Evolutionary conservation across 2,888 invertebrate species (phyloP), one percentile per base, ranked within the genome.

Genomic region (Drosophila formosana): DNA sequence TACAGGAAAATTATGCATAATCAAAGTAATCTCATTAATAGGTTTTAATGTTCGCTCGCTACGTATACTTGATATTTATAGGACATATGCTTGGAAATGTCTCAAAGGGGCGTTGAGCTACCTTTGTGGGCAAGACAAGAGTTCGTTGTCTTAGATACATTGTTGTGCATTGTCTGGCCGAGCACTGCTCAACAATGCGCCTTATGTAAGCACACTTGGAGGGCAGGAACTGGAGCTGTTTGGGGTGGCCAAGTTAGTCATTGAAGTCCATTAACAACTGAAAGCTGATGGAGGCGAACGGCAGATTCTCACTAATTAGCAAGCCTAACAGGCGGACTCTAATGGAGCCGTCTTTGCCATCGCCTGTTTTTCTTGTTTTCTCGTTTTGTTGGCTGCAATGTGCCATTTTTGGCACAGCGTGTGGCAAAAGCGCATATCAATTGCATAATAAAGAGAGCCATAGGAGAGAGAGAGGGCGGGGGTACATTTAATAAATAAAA

Each of bases 341-440:
- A 83, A 83, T 83, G 85, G 85, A 84, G 75, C 71, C 85, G 66
- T 67, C 57, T 34, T 50, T 53, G 41, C 8, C 45, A 34, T 55
- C 55, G 6, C 45, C 11, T 25, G 34, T 37, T 26, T 37, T 6
- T 32, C 13, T 43, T 51, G 4, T n/a, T 37, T 37, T 37, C 18
- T 18, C 2, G 18, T 18, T 18, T 18, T 18, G 18, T 37, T 9
- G 46, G 32, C 23, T 66, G 66, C 63, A 61, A 52, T 78, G 78
- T 83, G 83, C 72, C 72, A 89, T 73, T 84, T 89, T 80, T 87
- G 80, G 68, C 89, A 76, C 66, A 65, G 66, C 50, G 26, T 72
- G 80, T 64, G 32, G 57, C 68, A 68, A 47, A 81, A 67, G 74
- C 66, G 78, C 78, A 83, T 62, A 50, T 49, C 63, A 77, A 69